A percentile compares a stretch with the other conserved stretches of the same genome.
phyloP scores from a whole-genome alignment of 2,113 vertebrate genomes.

The Centropus unirufus region DNA sequence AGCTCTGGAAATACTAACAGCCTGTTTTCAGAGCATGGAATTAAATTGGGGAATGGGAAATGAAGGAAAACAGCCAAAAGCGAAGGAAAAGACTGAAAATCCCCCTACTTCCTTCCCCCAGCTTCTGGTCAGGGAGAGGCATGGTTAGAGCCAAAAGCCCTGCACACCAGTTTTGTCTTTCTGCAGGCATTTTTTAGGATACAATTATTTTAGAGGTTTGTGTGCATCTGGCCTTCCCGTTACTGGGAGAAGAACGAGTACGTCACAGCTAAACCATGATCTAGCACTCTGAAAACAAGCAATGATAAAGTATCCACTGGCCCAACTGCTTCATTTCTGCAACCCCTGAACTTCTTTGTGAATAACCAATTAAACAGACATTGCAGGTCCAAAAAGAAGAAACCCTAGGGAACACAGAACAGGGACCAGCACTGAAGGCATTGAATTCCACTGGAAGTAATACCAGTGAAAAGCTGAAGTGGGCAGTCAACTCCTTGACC shows the following conservation, averaged over 20 bases:
- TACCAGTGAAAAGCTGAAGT: neutral
- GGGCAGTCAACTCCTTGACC: neutral
- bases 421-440: neutral
- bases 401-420: neutral
- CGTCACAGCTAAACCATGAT: accelerated
- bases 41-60: neutral
- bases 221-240: neutral
- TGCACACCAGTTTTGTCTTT: neutral
- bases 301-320: neutral
- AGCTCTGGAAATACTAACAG: neutral
- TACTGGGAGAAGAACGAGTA: neutral
- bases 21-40: neutral
- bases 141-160: neutral
- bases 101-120: neutral
- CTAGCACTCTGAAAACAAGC: neutral
- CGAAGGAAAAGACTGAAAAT: neutral
- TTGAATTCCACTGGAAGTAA: neutral
- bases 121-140: neutral
- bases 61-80: neutral
- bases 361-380: neutral
- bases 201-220: neutral
- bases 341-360: neutral
- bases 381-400: neutral
- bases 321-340: neutral
- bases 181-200: neutral